Evolutionary conservation across 2,113 vertebrate species (phyloP).

Genomic region (Esox niger): DNA sequence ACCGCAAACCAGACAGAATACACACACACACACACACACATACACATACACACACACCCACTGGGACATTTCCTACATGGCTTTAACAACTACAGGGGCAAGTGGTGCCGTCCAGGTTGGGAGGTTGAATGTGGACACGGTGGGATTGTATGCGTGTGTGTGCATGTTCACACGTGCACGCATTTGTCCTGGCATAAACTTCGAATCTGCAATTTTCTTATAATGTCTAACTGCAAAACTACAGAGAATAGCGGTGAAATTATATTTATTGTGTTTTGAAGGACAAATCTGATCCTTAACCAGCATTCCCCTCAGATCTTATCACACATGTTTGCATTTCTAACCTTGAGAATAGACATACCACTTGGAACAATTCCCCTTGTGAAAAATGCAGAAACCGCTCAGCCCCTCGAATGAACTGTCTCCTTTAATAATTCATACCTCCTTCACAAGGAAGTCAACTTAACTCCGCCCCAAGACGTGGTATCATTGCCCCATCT

Average conservation of each 20-base stretch:
- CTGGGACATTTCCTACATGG: neutral
- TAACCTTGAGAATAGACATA: neutral
- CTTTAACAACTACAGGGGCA: slow-evolving; percentile 39
- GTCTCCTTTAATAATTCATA: neutral
- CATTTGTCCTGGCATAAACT: neutral
- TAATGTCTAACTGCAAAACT: too few relatives aligned
- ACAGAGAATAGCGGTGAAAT: too few relatives aligned
- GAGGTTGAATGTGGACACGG: slow-evolving; percentile 42
- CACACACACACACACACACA: neutral
- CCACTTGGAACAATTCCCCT: neutral
- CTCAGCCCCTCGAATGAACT: neutral
- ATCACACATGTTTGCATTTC: neutral
- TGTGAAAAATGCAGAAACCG: neutral
- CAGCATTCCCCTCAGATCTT: neutral
- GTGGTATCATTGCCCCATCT: too few relatives aligned
- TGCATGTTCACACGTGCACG: neutral
- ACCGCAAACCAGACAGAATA: neutral
- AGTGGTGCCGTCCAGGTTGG: slow-evolving; percentile 61
- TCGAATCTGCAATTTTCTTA: too few relatives aligned
- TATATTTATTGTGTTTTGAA: too few relatives aligned
- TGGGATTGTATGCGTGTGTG: neutral
- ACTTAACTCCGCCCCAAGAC: too few relatives aligned
- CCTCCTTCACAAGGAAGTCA: too few relatives aligned
- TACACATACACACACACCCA: neutral
- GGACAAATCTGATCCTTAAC: too few relatives aligned